Conservation (phyloP, 2,888 invertebrate genomes). For the Netelia melanura region DNA sequence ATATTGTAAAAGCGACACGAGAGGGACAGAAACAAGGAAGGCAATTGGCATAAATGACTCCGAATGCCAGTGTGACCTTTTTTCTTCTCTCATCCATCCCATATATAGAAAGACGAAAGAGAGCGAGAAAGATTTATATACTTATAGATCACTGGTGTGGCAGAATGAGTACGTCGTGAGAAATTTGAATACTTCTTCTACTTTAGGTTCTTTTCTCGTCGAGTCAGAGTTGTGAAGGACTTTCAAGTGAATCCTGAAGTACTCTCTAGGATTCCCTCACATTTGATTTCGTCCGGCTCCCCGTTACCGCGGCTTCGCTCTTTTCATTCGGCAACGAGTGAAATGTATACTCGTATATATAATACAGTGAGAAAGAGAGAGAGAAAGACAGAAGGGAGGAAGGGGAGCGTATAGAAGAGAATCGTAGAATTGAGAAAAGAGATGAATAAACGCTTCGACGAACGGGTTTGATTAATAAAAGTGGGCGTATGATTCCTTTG, state of each 20-base stretch:
- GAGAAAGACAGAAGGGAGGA: not conserved
- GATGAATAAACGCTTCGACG: conserved; percentile 43
- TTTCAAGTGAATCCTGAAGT: conserved; percentile 43
- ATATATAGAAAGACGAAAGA: not conserved
- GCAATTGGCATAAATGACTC: conserved; percentile 58
- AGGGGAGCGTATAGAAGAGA: conserved; percentile 1
- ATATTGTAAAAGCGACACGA: conserved; percentile 4
- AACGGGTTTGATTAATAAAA: conserved; percentile 55
- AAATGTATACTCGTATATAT: conserved; percentile 7
- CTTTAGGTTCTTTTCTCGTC: conserved; percentile 33
- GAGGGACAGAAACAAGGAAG: conserved; percentile 41
- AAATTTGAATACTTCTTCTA: conserved; percentile 60
- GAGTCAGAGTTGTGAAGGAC: conserved; percentile 56
- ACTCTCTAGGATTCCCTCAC: conserved; percentile 55
- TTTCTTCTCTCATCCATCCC: conserved; percentile 13
- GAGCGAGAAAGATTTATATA: not conserved
- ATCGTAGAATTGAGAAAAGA: conserved; percentile 1
- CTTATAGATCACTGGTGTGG: not conserved
- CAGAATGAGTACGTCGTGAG: conserved; percentile 13
- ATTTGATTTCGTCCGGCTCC: conserved; percentile 53
- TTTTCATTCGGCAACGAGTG: conserved; percentile 34
- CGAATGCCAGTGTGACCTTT: conserved; percentile 25
- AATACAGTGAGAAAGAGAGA: conserved; percentile 4
- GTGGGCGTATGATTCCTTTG: conserved; percentile 56
- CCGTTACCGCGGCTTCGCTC: conserved; percentile 36